These are phyloP conservation scores for Nymphalis urticae DNA, from an alignment of 2,888 invertebrate species.

Conservation along the genomic window DNA sequence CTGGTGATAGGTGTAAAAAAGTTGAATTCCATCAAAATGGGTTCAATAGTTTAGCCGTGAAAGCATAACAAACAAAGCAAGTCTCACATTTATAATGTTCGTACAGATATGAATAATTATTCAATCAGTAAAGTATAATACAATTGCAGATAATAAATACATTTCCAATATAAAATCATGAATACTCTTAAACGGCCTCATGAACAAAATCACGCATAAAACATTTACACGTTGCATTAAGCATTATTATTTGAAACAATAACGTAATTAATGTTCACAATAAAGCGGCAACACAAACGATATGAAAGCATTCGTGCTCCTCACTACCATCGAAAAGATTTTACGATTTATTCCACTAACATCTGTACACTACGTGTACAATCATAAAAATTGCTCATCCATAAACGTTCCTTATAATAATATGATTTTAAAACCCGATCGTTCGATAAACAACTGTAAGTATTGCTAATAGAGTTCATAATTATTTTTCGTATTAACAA, in stretches of 20 bases:
- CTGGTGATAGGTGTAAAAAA: no score
- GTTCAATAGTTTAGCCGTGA: no score
- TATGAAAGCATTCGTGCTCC: conserved; percentile 41
- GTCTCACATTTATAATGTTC: no score
- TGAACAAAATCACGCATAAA: background rate
- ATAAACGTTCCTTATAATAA: conserved; percentile 71
- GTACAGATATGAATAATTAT: no score
- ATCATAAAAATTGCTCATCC: conserved; percentile 78
- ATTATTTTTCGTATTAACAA: conserved; percentile 44
- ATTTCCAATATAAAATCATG: no score
- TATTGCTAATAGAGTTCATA: conserved; percentile 41
- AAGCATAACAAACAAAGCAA: no score
- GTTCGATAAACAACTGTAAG: conserved; percentile 45
- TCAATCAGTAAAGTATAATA: no score
- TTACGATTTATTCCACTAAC: conserved; percentile 48
- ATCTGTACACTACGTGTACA: conserved; percentile 60
- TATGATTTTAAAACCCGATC: conserved; percentile 52
- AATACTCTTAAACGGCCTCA: no score
- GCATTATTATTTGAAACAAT: conserved; percentile 27
- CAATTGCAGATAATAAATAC: no score
- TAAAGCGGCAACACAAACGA: conserved; percentile 20
- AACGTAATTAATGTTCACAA: conserved; percentile 36
- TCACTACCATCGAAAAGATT: conserved; percentile 46
- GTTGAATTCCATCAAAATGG: no score
- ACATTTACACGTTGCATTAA: conserved; percentile 5